Base-by-base conservation (phyloP, 1,140 invertebrate species). In the Aphaenogaster ashmeadi region DNA sequence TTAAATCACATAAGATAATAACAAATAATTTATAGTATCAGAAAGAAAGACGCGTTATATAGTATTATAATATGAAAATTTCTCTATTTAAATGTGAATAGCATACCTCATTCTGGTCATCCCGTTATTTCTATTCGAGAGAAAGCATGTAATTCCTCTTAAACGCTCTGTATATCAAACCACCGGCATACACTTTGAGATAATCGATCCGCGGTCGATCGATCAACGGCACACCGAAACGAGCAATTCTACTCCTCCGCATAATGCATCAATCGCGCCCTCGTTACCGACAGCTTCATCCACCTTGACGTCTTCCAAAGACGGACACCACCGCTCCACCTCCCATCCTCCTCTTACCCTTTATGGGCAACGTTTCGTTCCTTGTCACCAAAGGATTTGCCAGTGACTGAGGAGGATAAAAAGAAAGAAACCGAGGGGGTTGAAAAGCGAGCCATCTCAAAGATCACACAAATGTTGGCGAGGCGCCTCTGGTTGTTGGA, bases 351-450 rank as follows among this genome's bases (percentile, higher is more conserved):
- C 44, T 36, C 33, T 71, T 13, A 27, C 69, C 18, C 69, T 75
- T 75, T 60, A 75, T 75, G 56, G 80, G 47, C 80, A 71, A 38
- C 85, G 56, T 83, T 86, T 90, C 89, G 75, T 74, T 83, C 64
- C 89, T 90, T 89, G 84, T 90, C 80, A 90, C 36, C 27, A 56
- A 52, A 62, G 79, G 90, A 89, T 83, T 85, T 86, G 60, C 41
- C 69, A 44, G 54, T 66, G 89, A 87, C 88, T 18, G 62, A 54
- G 15, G 47, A 85, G 47, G 41, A 67, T 62, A 80, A 74, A 21
- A 64, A 72, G 27, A 78, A 79, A 58, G 41, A 78, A 52, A 33
- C 44, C 27, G 8, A 50, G 50, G 11, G 58, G 71, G 80, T 71
- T 56, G 75, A 88, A 58, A 71, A 81, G 80, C 80, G 69, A 64